Evolutionary conservation across 2,113 vertebrate genomes (phyloP).

Genomic region (Bubo blakistoni): DNA sequence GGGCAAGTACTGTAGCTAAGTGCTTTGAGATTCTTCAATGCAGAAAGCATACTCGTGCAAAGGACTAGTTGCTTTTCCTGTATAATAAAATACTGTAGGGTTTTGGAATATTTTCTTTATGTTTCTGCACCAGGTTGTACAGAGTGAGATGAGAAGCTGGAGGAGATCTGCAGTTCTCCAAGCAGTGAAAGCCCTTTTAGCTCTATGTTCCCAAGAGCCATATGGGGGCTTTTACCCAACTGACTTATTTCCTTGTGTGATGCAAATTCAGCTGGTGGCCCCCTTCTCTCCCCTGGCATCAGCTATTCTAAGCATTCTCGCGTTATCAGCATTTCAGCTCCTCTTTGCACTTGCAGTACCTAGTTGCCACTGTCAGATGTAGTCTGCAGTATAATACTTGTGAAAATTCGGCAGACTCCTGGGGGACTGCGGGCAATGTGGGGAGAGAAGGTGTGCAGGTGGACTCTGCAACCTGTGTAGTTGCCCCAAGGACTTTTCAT

Average conservation of each 20-base stretch:
- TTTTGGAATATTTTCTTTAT: not conserved
- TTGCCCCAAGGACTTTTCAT: not conserved
- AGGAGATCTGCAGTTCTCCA: not conserved
- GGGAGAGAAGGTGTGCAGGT: not conserved
- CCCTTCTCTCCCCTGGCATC: constrained; percentile 4
- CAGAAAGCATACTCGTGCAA: not conserved
- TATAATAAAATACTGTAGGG: not conserved
- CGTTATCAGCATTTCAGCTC: constrained; percentile 7
- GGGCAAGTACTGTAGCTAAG: not conserved
- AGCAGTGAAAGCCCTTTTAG: constrained; percentile 16
- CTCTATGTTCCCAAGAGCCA: not conserved
- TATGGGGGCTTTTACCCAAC: constrained; percentile 13
- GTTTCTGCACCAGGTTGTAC: not conserved
- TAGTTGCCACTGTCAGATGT: not conserved
- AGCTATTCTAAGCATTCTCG: not conserved
- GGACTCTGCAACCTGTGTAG: not conserved
- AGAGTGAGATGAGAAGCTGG: not conserved
- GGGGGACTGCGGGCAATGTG: not conserved
- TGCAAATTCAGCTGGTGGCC: not conserved
- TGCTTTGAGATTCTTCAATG: not conserved
- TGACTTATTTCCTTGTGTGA: not conserved
- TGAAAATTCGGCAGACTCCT: not conserved
- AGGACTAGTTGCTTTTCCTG: not conserved
- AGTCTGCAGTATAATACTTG: not conserved
- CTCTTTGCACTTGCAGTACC: not conserved